phyloP scores from a whole-genome alignment of 2,797 vertebrate species.

The Bucorvus abyssinicus region DNA sequence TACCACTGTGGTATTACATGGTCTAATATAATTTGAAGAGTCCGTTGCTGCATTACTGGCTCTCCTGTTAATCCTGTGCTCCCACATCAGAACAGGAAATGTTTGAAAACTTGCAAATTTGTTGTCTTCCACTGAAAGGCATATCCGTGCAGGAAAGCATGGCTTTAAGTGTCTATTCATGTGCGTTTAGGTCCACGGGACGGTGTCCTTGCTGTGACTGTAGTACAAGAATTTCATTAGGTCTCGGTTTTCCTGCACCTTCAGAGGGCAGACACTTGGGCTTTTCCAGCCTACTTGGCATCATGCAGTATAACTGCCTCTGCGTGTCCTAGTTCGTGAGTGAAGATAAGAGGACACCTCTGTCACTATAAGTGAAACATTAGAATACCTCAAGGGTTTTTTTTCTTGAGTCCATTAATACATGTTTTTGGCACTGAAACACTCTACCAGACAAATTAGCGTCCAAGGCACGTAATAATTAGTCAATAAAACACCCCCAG shows the following conservation, averaged over 20 bases:
- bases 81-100: neutral
- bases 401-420: neutral
- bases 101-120: neutral
- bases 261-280: neutral
- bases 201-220: neutral
- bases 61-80: neutral
- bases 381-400: neutral
- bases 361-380: neutral
- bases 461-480: neutral
- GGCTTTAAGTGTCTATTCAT: neutral
- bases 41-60: neutral
- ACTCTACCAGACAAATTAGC: neutral
- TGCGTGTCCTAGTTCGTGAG: neutral
- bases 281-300: neutral
- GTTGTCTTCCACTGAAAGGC: neutral
- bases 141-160: fast-evolving
- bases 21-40: neutral
- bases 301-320: neutral
- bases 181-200: neutral
- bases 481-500: constrained; percentile 15
- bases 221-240: neutral
- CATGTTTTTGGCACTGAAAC: neutral
- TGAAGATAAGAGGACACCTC: neutral
- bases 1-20: neutral
- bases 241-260: neutral